These are phyloP conservation scores for Nomada goodeniana DNA, from an alignment of 2,888 invertebrate species.

Conservation along the genomic window DNA sequence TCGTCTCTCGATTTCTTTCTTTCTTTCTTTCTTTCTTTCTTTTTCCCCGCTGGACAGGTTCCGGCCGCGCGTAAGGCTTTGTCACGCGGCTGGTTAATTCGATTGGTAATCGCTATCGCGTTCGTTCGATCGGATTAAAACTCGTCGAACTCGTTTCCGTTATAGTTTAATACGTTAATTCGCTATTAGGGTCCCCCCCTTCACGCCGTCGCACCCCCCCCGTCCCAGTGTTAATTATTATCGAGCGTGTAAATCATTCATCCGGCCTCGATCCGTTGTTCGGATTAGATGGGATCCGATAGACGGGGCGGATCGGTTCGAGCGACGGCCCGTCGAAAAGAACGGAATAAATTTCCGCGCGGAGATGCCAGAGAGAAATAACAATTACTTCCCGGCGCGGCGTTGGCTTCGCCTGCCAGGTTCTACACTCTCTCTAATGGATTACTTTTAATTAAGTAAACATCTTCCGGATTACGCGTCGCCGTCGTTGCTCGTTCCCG, in stretches of 20 bases:
- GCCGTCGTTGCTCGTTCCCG: slow-evolving; percentile 26
- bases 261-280: neutral
- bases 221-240: slow-evolving; percentile 38
- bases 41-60: neutral
- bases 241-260: slow-evolving; percentile 31
- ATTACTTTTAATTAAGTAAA: slow-evolving; percentile 81
- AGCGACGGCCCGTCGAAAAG: too few species aligned
- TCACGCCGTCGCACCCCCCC: too few species aligned
- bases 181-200: slow-evolving; percentile 37
- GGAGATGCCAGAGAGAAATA: too few species aligned
- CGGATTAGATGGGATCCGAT: slow-evolving; percentile 1
- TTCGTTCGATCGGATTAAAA: slow-evolving; percentile 45
- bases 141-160: slow-evolving; percentile 46
- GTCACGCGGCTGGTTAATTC: slow-evolving; percentile 35
- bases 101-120: slow-evolving; percentile 48
- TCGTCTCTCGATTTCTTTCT: too few species aligned
- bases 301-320: neutral
- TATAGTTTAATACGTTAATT: slow-evolving; percentile 53
- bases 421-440: slow-evolving; percentile 74
- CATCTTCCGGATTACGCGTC: slow-evolving; percentile 68
- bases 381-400: neutral
- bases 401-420: slow-evolving; percentile 20
- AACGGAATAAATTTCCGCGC: too few species aligned
- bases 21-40: too few species aligned
- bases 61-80: slow-evolving; percentile 22